Percentiles rank a stretch among this genome's conserved stretches.
Conservation (phyloP, 2,888 invertebrate genomes). For the Hemithea aestivaria region DNA sequence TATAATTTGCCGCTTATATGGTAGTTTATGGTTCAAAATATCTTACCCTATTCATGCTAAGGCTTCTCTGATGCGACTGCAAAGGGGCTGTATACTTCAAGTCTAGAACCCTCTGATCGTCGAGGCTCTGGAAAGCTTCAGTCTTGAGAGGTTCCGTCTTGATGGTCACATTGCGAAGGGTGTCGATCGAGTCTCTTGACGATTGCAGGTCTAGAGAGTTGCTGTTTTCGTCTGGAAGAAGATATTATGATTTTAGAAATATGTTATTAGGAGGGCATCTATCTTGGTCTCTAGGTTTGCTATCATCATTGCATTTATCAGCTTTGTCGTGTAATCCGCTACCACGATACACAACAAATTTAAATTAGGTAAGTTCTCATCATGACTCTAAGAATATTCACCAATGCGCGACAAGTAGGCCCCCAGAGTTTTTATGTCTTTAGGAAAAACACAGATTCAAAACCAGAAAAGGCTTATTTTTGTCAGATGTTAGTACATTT, state of each 20-base stretch:
- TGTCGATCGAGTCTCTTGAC: slow-evolving; percentile 70
- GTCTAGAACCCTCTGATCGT: slow-evolving; percentile 64
- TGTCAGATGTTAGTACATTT: too few species aligned
- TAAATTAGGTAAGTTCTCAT: too few species aligned
- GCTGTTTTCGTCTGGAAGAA: slow-evolving; percentile 61
- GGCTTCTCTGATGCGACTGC: slow-evolving; percentile 69
- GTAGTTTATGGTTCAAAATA: slow-evolving; percentile 1
- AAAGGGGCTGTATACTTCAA: slow-evolving; percentile 63
- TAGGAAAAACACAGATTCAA: too few species aligned
- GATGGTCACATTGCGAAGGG: slow-evolving; percentile 67
- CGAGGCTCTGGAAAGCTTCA: slow-evolving; percentile 58
- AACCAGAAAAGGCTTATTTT: too few species aligned
- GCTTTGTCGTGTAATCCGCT: too few species aligned
- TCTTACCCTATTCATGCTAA: slow-evolving; percentile 73
- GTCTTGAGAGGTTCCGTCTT: slow-evolving; percentile 63
- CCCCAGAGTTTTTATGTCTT: too few species aligned
- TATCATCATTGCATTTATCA: too few species aligned
- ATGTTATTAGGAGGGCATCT: neutral
- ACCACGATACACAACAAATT: too few species aligned
- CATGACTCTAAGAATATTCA: too few species aligned
- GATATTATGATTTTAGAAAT: slow-evolving; percentile 2
- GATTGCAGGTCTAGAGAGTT: slow-evolving; percentile 67
- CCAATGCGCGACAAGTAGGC: too few species aligned
- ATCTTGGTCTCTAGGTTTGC: too few species aligned
- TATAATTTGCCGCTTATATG: too few species aligned